A percentile compares a stretch with the other conserved stretches of the same genome.
phyloP scores from a whole-genome alignment of 2,113 vertebrate genomes.

The Tychaedon coryphoeus region DNA sequence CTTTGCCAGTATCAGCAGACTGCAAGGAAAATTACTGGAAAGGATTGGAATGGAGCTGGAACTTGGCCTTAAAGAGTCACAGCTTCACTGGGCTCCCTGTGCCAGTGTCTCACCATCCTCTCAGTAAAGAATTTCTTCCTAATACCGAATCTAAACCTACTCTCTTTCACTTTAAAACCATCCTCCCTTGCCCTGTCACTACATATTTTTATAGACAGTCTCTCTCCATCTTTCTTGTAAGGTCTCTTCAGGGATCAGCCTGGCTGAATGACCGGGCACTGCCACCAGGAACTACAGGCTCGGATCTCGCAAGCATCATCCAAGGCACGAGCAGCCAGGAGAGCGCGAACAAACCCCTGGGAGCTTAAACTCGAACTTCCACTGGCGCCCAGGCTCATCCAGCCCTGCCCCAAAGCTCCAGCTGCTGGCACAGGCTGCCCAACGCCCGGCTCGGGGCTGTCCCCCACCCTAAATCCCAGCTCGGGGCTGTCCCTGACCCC shows the following conservation, averaged over 20 bases:
- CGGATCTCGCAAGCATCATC: accelerated
- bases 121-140: neutral
- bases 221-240: neutral
- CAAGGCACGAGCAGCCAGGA: neutral
- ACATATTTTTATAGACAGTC: neutral
- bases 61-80: neutral
- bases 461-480: neutral
- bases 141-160: neutral
- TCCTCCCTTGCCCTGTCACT: neutral
- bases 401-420: neutral
- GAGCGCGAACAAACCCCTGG: too few species aligned
- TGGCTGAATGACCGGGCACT: accelerated
- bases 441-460: neutral
- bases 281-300: neutral
- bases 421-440: neutral
- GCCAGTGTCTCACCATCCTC: neutral
- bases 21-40: neutral
- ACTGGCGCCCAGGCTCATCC: neutral
- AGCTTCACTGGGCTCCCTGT: neutral
- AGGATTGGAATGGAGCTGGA: neutral
- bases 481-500: neutral
- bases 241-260: neutral
- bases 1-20: neutral
- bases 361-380: neutral
- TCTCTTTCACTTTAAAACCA: neutral